Evolutionary conservation across 2,797 vertebrate genomes (phyloP), one percentile per base, ranked within the genome.

Genomic region (Brachyalestes nurse): DNA sequence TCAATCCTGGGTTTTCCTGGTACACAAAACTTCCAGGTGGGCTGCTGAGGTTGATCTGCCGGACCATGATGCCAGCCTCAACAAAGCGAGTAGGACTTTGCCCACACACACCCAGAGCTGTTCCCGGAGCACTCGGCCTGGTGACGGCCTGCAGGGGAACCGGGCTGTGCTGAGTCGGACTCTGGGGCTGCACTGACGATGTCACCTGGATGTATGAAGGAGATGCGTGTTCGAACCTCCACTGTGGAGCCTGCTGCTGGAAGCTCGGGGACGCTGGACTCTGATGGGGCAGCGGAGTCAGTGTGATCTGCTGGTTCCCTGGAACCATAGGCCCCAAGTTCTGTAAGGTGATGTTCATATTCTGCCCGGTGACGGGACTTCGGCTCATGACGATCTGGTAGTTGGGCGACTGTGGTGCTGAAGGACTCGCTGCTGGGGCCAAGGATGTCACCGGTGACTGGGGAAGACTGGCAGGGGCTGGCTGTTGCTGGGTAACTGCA

Each of bases 331-430:
- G 91, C 2, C 96, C 96, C 38, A 99, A 96, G 13, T 97, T 98
- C 87, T 99, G 98, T 81, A 99, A 92, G 0, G 98, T 95, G 90
- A 99, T 97, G 93, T 98, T 99, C 90, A 99, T 95, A 4, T 97
- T 99, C 91, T 96, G 97, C 57, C 93, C 93, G 0, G 96, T 92
- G 49, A 96, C 97, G 0, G 97, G 97, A 76, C 96, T 99, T 6
- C 97, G 94, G 80, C 94, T 99, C 97, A 99, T 97, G 87, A 96
- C 95, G 84, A 97, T 96, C 82, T 99, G 98, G 91, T 98, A 99
- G 88, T 97, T 95, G 6, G 97, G 97, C 2, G 98, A 99, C 87
- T 98, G 98, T 3, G 97, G 97, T 0, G 96, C 98, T 0, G 98
- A 99, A 0, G 98, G 97, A 87, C 97, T 99, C 0, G 96, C 95